Evolutionary conservation across 1,140 invertebrate species (phyloP), one percentile per base, ranked within the genome.

Genomic region (Elymnias hypermnestra): DNA sequence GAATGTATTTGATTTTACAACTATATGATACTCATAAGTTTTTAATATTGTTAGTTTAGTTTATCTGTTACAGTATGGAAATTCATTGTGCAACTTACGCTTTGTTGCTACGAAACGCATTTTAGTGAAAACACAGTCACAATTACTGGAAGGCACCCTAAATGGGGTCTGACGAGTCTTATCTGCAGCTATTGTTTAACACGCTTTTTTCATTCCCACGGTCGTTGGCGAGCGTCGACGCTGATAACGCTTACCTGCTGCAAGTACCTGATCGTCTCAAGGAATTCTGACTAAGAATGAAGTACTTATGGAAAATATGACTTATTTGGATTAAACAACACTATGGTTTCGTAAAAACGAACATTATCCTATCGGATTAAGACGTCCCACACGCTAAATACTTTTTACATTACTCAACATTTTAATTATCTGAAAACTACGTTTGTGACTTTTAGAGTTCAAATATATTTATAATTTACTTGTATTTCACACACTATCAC

Each of bases 171-270:
- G 65, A 66, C 68, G 65, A 61, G 66, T 74, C 65, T 82, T 83
- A 83, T 83, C 79, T 83, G 44, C 14, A 55, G 65, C 75, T 73
- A 83, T 83, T 83, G 79, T 83, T 83, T 82, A 83, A 83, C 78
- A 71, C 70, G 72, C 72, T 73, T 79, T 76, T 81, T 83, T 81
- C 63, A 75, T 83, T 83, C 79, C 77, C 79, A 83, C 79, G 79
- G 53, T 75, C 66, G 72, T 52, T 51, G 50, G 63, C 49, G 55
- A 57, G 53, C 68, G 51, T 43, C 52, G 59, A 60, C 33, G 41
- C 66, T 79, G 79, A 83, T 83, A 83, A 83, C 68, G 62, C 56
- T 31, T 77, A 75, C 72, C 75, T 79, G 72, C 43, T 55, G 45
- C 48, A 50, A 47, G 50, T 58, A 59, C 63, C 48, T 56, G 50